Evolutionary conservation across 1,140 invertebrate species (phyloP), one percentile per base, ranked within the genome.

Genomic region (Pseudomyrmex flavicornis): DNA sequence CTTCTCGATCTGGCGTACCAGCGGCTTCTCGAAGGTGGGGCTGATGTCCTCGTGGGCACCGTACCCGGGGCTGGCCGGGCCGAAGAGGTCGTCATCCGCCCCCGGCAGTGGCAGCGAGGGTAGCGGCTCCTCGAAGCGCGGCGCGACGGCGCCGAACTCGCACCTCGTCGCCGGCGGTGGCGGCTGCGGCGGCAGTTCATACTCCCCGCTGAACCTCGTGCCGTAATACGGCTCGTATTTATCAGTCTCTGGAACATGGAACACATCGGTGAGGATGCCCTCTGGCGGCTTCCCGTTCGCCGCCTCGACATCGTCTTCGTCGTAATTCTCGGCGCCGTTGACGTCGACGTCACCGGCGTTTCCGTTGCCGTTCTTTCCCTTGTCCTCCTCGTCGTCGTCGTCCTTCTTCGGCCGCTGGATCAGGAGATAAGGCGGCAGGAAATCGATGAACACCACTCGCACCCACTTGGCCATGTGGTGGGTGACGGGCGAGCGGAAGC

Each of bases 401-500:
- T 96, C 96, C 91, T 97, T 97, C 87, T 96, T 96, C 46, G 97
- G 97, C 90, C 98, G 96, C 93, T 97, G 95, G 91, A 98, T 98
- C 93, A 97, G 96, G 84, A 98, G 95, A 93, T 97, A 96, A 94
- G 96, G 97, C 35, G 98, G 98, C 91, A 99, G 96, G 91, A 97
- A 96, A 92, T 98, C 96, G 91, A 99, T 98, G 94, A 99, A 99
- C 85, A 99, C 95, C 86, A 96, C 95, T 82, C 97, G 96, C 77
- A 98, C 98, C 98, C 98, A 99, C 10, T 97, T 97, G 17, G 97
- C 95, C 97, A 99, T 98, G 89, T 97, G 97, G 95, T 99, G 99
- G 20, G 99, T 99, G 13, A 99, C 98, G 44, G 99, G 99, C 52
- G 98, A 98, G 91, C 99, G 97, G 95, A 99, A 99, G 95, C 99